These are phyloP conservation scores for Nasua narica DNA, from an alignment of 2,797 vertebrate genomes.

Conservation along the genomic window DNA sequence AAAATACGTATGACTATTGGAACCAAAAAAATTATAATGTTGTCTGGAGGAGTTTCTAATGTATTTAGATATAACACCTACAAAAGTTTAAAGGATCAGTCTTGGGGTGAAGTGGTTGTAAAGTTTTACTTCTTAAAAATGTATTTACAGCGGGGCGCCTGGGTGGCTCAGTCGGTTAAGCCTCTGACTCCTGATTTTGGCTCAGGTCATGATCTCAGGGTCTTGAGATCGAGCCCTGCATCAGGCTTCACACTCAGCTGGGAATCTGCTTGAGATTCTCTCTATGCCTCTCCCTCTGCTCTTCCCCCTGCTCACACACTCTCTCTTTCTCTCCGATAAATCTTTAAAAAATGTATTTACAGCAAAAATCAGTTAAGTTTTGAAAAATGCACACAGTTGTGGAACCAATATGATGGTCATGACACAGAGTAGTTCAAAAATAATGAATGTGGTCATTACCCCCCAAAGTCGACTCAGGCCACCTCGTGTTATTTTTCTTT, in stretches of 20 bases:
- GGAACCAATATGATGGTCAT: background rate
- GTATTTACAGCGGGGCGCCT: background rate
- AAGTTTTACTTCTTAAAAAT: background rate
- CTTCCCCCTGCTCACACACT: background rate
- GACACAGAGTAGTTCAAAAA: background rate
- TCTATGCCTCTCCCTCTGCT: background rate
- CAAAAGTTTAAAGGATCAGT: background rate
- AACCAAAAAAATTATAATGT: background rate
- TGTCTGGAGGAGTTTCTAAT: background rate
- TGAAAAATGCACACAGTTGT: background rate
- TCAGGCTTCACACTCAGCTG: background rate
- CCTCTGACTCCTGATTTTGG: too few relatives aligned
- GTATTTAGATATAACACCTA: background rate
- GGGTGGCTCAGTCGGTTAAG: too few relatives aligned
- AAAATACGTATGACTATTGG: background rate
- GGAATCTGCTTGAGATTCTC: background rate
- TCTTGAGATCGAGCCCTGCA: background rate
- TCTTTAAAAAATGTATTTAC: background rate
- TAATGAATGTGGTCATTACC: background rate
- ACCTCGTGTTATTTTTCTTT: background rate
- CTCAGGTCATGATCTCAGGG: background rate
- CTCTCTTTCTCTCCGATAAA: background rate
- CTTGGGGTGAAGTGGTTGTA: background rate
- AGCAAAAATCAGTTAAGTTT: background rate
- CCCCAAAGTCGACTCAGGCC: background rate